These are phyloP conservation scores for Adoxophyes honmai DNA, from an alignment of 1,140 invertebrate genomes.

Conservation along the genomic window DNA sequence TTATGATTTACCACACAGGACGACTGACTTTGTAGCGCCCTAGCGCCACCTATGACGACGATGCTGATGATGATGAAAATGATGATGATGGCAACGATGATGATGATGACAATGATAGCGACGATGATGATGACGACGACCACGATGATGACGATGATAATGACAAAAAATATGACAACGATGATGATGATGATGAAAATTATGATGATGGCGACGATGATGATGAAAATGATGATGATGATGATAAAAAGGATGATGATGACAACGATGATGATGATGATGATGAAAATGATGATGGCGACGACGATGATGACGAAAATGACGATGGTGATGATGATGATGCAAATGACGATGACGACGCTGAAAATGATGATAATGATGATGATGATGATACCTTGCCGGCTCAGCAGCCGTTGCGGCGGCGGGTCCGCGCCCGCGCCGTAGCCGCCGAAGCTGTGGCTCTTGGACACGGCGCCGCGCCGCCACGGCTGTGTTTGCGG, in stretches of 20 bases:
- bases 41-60: too few species aligned
- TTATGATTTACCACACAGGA: too few species aligned
- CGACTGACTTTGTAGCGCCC: too few species aligned
- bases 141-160: slow-evolving; percentile 42
- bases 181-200: slow-evolving; percentile 39
- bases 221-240: slow-evolving; percentile 47
- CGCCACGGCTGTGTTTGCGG: slow-evolving; percentile 74
- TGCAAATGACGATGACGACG: slow-evolving; percentile 25
- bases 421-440: slow-evolving; percentile 69
- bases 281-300: slow-evolving; percentile 36
- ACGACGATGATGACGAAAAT: slow-evolving; percentile 28
- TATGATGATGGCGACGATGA: slow-evolving; percentile 44
- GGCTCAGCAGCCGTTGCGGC: slow-evolving; percentile 79
- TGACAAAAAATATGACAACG: slow-evolving; percentile 59
- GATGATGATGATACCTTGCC: slow-evolving; percentile 86
- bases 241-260: slow-evolving; percentile 32
- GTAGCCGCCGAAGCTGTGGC: slow-evolving; percentile 92
- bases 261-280: slow-evolving; percentile 42
- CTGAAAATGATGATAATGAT: too few species aligned
- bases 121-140: background rate
- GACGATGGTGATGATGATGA: slow-evolving; percentile 21
- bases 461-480: slow-evolving; percentile 83
- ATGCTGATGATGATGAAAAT: too few species aligned
- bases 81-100: too few species aligned
- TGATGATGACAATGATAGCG: too few species aligned